Percentiles rank a stretch among this genome's conserved stretches.
These are phyloP conservation scores for Syrrhaptes paradoxus DNA, from an alignment of 2,113 vertebrate genomes.

Conservation along the genomic window DNA sequence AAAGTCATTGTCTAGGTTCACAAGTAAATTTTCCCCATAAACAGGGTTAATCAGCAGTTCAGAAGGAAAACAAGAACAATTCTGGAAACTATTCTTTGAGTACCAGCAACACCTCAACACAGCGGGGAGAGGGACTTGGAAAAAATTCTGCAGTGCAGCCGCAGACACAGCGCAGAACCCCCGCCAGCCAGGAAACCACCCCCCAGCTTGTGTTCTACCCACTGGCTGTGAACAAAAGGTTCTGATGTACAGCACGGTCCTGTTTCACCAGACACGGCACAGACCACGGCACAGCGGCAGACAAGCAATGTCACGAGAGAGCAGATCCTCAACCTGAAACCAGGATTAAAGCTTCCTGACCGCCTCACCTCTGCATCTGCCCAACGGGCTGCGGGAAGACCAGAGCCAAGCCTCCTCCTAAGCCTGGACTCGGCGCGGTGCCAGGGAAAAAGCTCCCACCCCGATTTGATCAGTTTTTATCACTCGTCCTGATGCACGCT, in stretches of 20 bases:
- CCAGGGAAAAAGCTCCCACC: background rate
- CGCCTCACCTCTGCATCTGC: background rate
- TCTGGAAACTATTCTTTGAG: no score
- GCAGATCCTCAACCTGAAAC: background rate
- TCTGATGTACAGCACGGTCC: background rate
- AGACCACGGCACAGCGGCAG: accelerated
- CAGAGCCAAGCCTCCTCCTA: background rate
- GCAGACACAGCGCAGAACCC: background rate
- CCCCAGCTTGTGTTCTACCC: background rate
- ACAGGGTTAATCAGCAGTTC: background rate
- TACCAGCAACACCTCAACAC: background rate
- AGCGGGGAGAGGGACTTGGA: background rate
- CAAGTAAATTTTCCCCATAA: background rate
- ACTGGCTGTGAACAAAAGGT: background rate
- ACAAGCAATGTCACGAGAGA: no score
- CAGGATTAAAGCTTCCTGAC: background rate
- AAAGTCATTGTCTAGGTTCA: background rate
- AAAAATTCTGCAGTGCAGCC: background rate
- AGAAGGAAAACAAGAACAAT: background rate
- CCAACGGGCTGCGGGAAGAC: background rate
- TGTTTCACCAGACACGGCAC: accelerated
- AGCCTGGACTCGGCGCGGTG: background rate
- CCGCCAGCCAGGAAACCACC: background rate
- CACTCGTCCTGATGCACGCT: background rate
- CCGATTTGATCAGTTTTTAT: background rate